Percentiles rank a stretch among this genome's conserved stretches.
phyloP scores from a whole-genome alignment of 2,113 vertebrate species.

The Apteryx owenii region DNA sequence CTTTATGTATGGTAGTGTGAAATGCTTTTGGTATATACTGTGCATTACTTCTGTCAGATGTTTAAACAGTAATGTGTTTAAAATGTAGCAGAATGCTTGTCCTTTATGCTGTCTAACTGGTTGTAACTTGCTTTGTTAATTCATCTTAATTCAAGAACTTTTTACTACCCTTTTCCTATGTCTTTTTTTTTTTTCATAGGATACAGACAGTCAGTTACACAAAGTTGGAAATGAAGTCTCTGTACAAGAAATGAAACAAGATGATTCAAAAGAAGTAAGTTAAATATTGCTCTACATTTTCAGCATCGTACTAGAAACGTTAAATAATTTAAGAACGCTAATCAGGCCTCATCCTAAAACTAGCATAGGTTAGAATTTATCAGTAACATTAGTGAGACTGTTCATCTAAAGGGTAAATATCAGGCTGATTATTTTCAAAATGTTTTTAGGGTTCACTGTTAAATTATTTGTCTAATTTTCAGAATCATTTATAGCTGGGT shows the following conservation, averaged over 20 bases:
- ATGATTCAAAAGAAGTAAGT: slow-evolving; percentile 83
- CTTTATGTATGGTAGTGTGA: neutral
- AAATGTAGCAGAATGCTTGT: neutral
- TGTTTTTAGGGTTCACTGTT: neutral
- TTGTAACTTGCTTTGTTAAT: neutral
- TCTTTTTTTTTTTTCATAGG: slow-evolving; percentile 58
- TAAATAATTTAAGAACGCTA: neutral
- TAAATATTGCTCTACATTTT: neutral
- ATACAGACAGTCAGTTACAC: slow-evolving; percentile 46
- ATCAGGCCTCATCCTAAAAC: neutral
- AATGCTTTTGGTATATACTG: neutral
- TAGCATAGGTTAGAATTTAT: neutral
- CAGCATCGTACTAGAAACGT: neutral
- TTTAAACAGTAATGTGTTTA: neutral
- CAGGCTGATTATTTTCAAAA: neutral
- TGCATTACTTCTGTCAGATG: neutral
- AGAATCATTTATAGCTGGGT: neutral
- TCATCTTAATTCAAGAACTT: neutral
- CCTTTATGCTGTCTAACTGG: neutral
- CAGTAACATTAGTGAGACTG: neutral
- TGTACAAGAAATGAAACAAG: slow-evolving; percentile 77
- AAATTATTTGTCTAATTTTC: neutral
- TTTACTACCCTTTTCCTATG: neutral
- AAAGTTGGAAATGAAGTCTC: slow-evolving; percentile 60
- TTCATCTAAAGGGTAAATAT: neutral